phyloP scores from a whole-genome alignment of 2,797 vertebrate species.

The Prunella strophiata region DNA sequence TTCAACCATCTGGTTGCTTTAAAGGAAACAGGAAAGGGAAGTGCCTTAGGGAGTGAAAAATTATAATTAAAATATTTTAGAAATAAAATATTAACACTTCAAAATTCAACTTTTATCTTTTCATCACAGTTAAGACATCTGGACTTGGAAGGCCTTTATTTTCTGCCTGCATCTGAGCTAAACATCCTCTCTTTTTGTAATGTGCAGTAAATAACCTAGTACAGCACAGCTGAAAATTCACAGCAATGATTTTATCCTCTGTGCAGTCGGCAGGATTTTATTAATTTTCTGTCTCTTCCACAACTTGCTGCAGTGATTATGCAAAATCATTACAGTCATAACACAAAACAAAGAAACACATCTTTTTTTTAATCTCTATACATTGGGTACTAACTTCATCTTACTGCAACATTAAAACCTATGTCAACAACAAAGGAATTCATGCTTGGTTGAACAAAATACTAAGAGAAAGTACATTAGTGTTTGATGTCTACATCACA shows the following conservation, averaged over 20 bases:
- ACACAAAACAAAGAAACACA: not conserved
- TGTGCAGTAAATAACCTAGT: not conserved
- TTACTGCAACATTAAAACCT: not conserved
- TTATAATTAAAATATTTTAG: conserved; percentile 20
- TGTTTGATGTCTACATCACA: not conserved
- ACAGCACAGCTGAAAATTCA: not conserved
- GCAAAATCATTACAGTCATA: not conserved
- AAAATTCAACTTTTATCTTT: not conserved
- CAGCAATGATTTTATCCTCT: conserved; percentile 1
- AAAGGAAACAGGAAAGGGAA: not conserved
- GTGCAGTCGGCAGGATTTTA: not conserved
- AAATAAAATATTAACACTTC: conserved; percentile 11
- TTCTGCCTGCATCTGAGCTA: not conserved
- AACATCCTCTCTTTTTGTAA: not conserved
- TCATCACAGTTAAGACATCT: not conserved
- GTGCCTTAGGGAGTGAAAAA: not conserved
- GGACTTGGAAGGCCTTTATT: conserved; percentile 2
- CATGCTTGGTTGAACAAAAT: conserved; percentile 1
- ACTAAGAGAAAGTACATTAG: not conserved
- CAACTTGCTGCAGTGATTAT: conserved; percentile 34
- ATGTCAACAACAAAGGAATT: conserved; percentile 1
- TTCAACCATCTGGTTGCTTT: conserved; percentile 29
- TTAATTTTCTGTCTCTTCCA: conserved; percentile 39
- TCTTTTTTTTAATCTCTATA: not conserved
- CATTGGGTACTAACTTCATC: not conserved